A percentile compares a stretch with the other conserved stretches of the same genome.
These are phyloP conservation scores for Drosophila burlai DNA, from an alignment of 1,140 invertebrate genomes.

Conservation along the genomic window DNA sequence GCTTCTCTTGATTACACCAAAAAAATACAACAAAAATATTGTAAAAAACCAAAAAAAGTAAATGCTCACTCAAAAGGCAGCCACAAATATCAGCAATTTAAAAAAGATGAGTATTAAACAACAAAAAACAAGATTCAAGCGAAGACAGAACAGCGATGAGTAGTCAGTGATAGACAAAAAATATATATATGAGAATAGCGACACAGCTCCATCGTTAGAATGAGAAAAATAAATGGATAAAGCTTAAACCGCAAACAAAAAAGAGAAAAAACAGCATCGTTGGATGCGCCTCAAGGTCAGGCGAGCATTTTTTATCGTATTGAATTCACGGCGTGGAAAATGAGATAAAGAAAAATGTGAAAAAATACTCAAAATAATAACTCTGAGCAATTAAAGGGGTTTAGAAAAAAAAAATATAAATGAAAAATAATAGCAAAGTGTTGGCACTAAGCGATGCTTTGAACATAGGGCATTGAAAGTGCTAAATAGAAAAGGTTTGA, in stretches of 20 bases:
- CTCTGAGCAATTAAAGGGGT: conserved; percentile 36
- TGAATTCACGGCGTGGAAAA: conserved; percentile 49
- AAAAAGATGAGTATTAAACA: conserved; percentile 18
- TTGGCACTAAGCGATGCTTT: not conserved
- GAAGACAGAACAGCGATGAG: conserved; percentile 26
- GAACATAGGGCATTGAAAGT: not conserved
- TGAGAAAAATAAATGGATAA: conserved; percentile 18
- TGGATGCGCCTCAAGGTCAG: conserved; percentile 50
- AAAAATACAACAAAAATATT: conserved; percentile 15
- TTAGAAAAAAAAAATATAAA: not conserved
- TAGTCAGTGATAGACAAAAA: conserved; percentile 22
- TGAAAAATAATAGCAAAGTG: not conserved
- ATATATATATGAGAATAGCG: conserved; percentile 19
- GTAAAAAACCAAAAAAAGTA: not conserved
- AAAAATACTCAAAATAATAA: conserved; percentile 47
- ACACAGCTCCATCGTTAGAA: conserved; percentile 29
- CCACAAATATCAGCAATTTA: conserved; percentile 24
- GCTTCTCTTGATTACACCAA: conserved; percentile 46
- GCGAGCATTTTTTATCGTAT: conserved; percentile 41
- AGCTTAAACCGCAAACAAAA: conserved; percentile 40
- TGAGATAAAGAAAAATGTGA: conserved; percentile 42
- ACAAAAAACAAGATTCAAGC: conserved; percentile 7
- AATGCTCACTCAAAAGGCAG: conserved; percentile 27
- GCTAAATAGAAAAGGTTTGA: not conserved
- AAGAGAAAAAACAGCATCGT: conserved; percentile 32